Conservation (phyloP, 2,113 vertebrate species). For the Forbesichthys papilliferus region DNA sequence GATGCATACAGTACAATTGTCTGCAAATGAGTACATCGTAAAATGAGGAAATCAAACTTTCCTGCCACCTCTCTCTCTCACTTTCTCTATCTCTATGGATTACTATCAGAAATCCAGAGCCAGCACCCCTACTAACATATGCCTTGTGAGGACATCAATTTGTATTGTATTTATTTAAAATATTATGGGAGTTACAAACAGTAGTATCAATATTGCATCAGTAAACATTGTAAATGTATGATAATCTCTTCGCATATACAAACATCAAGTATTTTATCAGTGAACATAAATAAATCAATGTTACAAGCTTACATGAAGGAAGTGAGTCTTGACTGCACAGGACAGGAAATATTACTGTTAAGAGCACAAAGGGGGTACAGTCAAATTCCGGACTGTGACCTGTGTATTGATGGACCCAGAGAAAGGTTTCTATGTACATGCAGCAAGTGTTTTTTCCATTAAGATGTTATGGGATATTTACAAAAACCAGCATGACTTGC, state of each 20-base stretch:
- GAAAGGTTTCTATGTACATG: no score
- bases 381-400: slow-evolving; percentile 16
- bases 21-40: background rate
- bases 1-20: background rate
- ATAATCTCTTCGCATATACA: no score
- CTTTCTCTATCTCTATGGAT: no score
- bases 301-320: slow-evolving; percentile 2
- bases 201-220: no score
- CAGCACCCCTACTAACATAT: no score
- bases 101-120: no score
- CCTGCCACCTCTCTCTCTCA: no score
- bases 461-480: slow-evolving; percentile 37
- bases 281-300: slow-evolving; percentile 5
- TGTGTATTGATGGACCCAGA: background rate
- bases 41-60: background rate
- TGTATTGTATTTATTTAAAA: no score
- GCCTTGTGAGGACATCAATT: no score
- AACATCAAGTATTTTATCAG: slow-evolving; percentile 2
- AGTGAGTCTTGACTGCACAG: background rate
- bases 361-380: slow-evolving; percentile 9
- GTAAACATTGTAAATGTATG: no score
- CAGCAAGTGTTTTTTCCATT: slow-evolving; percentile 67
- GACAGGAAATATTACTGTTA: slow-evolving; percentile 26
- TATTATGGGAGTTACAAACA: no score
- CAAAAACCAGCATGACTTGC: slow-evolving; percentile 58